A percentile compares a stretch with the other conserved stretches of the same genome.
These are phyloP conservation scores for Podarcis siculus DNA, from an alignment of 2,797 vertebrate species.

Conservation along the genomic window DNA sequence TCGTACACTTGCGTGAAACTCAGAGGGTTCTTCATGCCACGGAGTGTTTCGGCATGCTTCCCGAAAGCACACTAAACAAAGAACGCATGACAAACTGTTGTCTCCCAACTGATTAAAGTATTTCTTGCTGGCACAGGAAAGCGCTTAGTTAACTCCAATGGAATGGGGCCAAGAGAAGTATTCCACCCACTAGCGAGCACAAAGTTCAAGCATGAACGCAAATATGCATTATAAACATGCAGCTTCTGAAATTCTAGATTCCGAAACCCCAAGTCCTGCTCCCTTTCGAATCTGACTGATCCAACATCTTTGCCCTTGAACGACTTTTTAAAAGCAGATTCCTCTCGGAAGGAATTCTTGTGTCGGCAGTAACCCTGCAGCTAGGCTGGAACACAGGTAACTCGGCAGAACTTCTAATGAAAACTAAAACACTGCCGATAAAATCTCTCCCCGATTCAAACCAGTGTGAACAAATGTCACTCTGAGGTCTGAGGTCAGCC, in stretches of 20 bases:
- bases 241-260: slow-evolving; percentile 55
- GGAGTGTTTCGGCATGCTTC: slow-evolving; percentile 65
- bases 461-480: neutral
- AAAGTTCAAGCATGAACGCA: slow-evolving; percentile 69
- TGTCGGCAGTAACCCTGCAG: slow-evolving; percentile 11
- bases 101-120: slow-evolving; percentile 71
- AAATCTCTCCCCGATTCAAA: neutral
- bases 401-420: neutral
- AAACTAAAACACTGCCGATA: neutral
- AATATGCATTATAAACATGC: neutral
- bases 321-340: slow-evolving; percentile 24
- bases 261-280: slow-evolving; percentile 44
- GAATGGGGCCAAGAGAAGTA: slow-evolving; percentile 58
- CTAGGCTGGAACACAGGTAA: neutral
- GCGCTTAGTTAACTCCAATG: slow-evolving; percentile 62
- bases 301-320: neutral
- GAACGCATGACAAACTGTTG: slow-evolving; percentile 70
- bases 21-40: slow-evolving; percentile 59
- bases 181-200: slow-evolving; percentile 69
- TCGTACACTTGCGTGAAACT: slow-evolving; percentile 62
- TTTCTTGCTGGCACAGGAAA: slow-evolving; percentile 71
- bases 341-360: neutral
- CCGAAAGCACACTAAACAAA: slow-evolving; percentile 70
- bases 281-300: neutral
- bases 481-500: neutral